Conservation (phyloP, 53 echinoderm and acorn worm genomes). For the Pentamera pediparva region DNA sequence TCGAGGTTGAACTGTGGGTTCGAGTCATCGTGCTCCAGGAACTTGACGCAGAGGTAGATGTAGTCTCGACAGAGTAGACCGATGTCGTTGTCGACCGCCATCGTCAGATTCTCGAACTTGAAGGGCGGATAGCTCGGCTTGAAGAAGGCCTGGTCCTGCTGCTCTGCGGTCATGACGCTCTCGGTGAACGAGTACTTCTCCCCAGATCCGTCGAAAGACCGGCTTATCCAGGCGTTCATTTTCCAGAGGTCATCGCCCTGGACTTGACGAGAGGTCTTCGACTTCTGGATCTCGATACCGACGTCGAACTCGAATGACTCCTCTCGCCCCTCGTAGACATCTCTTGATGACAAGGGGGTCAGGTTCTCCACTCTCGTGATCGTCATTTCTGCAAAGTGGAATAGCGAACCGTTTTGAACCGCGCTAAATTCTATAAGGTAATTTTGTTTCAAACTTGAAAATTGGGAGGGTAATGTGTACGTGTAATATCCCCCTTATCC, state of each 20-base stretch:
- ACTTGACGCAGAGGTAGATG: slow-evolving; percentile 4
- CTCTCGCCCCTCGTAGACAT: neutral
- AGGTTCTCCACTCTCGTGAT: slow-evolving; percentile 1
- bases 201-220: slow-evolving; percentile 9
- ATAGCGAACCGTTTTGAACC: neutral
- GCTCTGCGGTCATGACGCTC: neutral
- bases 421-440: too few species aligned
- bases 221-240: slow-evolving; percentile 21
- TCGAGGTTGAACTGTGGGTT: slow-evolving; percentile 23
- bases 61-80: slow-evolving; percentile 5
- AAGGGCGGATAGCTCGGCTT: slow-evolving; percentile 13
- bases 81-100: too few species aligned
- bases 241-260: slow-evolving; percentile 5
- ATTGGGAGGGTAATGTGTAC: too few species aligned
- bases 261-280: neutral
- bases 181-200: neutral
- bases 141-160: neutral
- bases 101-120: neutral
- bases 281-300: neutral
- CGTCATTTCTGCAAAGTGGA: slow-evolving; percentile 1
- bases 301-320: neutral
- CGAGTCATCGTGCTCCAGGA: neutral
- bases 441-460: too few species aligned
- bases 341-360: neutral
- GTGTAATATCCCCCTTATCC: too few species aligned